phyloP scores from a whole-genome alignment of 2,888 invertebrate genomes.

The Yponomeuta evonymella region DNA sequence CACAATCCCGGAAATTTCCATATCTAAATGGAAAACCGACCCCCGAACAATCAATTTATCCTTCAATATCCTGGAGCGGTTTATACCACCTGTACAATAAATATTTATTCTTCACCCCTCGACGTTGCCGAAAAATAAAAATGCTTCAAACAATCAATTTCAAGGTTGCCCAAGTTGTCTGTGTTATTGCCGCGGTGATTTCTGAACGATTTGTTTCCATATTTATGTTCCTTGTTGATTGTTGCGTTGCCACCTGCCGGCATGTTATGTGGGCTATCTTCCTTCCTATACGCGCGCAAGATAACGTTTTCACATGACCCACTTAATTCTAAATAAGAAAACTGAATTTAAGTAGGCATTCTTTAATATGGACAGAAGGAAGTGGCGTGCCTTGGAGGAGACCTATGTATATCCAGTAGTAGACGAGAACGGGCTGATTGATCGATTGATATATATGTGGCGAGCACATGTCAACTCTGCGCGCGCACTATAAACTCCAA shows the following conservation, averaged over 20 bases:
- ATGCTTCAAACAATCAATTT: constrained; percentile 19
- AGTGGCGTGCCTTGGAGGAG: too few relatives aligned
- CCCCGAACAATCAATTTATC: constrained; percentile 76
- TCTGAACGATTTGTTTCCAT: not conserved
- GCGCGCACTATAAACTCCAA: too few relatives aligned
- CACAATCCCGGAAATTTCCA: constrained; percentile 75
- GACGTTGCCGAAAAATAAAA: constrained; percentile 46
- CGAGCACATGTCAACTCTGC: too few relatives aligned
- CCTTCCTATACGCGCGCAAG: not conserved
- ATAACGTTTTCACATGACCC: too few relatives aligned
- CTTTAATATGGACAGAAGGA: too few relatives aligned
- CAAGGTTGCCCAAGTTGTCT: not conserved
- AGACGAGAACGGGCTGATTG: too few relatives aligned
- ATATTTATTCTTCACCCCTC: constrained; percentile 70
- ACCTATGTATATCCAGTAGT: too few relatives aligned
- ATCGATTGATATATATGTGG: too few relatives aligned
- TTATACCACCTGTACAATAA: constrained; percentile 76
- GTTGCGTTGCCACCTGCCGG: not conserved
- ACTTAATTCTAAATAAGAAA: too few relatives aligned
- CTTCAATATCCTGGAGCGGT: constrained; percentile 73
- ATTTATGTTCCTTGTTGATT: not conserved
- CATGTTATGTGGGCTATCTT: not conserved
- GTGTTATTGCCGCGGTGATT: constrained; percentile 2
- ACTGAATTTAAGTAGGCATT: too few relatives aligned
- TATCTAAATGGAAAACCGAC: constrained; percentile 77